Evolutionary conservation across 2,113 vertebrate species (phyloP), one percentile per base, ranked within the genome.

Genomic region (Camelus bactrianus): DNA sequence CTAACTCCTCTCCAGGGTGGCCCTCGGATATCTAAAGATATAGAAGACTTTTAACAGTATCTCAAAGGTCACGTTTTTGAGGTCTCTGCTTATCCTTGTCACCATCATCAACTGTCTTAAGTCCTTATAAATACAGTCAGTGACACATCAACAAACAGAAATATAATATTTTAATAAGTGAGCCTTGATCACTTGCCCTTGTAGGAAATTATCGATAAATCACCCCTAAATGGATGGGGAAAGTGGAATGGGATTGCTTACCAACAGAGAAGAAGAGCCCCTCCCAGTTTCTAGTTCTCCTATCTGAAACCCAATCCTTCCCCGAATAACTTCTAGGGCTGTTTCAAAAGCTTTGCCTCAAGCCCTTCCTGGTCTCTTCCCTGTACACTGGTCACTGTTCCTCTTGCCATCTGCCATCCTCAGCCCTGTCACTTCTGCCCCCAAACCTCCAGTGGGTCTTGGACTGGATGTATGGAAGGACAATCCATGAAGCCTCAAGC

Each of bases 41-140:
- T 81, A 95, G 30, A 86, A 50, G 24, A 67, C 60, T n/a, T 97
- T 88, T 58, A 82, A 89, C 54, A 91, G 32, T 50, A 42, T 67
- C 56, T 94, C 76, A 62, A 4, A 52, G 48, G 67, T 50, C 54
- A 91, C n/a, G 24, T 28, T 46, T 93, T 76, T 95, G 54, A 86
- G 24, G n/a, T 26, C 72, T 88, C 24, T 82, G 30, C 6, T 30
- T 32, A 56, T 56, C 54, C 6, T 86, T 42, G 60, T 64, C n/a
- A 38, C 6, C 67, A 7, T 9, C 14, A 8, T 60, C 72, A 92
- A 42, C 38, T 60, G 50, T 67, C 58, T 77, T 81, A 94, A 93
- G 81, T 85, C 76, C 42, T 67, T 38, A 62, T 20, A 35, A 42
- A 46, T n/a, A n/a, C 42, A 80, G 54, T 81, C 60, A 72, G 9